Evolutionary conservation across 1,140 invertebrate species (phyloP), one percentile per base, ranked within the genome.

Genomic region (Bombus superbus): DNA sequence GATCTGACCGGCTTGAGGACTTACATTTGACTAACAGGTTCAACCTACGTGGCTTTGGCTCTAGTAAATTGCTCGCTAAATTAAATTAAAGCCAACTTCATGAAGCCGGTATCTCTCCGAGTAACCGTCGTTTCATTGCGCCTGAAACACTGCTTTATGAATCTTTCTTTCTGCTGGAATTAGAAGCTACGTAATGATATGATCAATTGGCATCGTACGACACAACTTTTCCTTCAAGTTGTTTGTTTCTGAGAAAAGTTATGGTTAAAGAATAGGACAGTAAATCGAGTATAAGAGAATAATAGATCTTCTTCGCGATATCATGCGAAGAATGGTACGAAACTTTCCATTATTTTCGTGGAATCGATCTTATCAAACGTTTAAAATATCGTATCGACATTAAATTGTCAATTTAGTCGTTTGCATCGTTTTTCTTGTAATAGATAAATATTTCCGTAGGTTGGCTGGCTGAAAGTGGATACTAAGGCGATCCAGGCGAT

Each of bases 401-500:
- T 53, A 53, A 22, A 18, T 6, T 13, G 10, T 5, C 10, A 32
- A 13, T n/a, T 5, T n/a, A n/a, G 28, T 64, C 3, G 32, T 22
- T 22, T 22, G 8, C 2, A 15, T 66, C 1, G 47, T 22, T 25
- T 38, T 71, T n/a, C 11, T 73, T 44, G 4, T 11, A 22, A 5
- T 47, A 10, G 47, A 79, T 68, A 89, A 86, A 80, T 62, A 75
- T 88, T 86, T n/a, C 83, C 82, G 91, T 94, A 98, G 98, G 97
- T 98, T 68, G 98, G 97, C 66, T 98, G 98, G 98, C 97, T 98
- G 71, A 98, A 98, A 95, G 97, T 97, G 35, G 97, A 98, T 93
- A 97, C 97, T 44, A 98, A 98, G 94, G 97, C 97, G 35, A 97
- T 98, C 80, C 97, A 98, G 94, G 98, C 98, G 25, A 98, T 98